Evolutionary conservation across 2,113 vertebrate genomes (phyloP).

Genomic region (Monopterus albus): DNA sequence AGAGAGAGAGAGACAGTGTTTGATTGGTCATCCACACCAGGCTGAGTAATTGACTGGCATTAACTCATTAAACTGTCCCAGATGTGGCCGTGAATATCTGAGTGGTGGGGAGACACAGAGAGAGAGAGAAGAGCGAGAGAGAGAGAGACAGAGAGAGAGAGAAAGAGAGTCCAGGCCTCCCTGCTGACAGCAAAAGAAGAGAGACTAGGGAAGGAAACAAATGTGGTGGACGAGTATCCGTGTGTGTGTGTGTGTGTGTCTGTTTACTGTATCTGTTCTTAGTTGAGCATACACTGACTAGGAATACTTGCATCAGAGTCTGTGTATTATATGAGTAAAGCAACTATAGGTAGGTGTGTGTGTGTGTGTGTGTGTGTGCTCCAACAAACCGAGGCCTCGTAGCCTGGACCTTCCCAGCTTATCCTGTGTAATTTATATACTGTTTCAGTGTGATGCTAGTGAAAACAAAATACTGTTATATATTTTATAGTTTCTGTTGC

Average conservation of each 20-base stretch:
- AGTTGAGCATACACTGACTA: neutral
- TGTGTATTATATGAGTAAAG: neutral
- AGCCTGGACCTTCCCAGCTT: conserved; percentile 22
- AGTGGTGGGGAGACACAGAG: conserved; percentile 52
- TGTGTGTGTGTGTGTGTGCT: conserved; percentile 9
- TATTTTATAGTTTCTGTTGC: conserved; percentile 1
- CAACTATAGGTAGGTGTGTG: neutral
- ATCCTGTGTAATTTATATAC: conserved; percentile 44
- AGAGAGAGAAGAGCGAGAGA: conserved; percentile 12
- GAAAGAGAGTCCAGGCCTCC: conserved; percentile 22
- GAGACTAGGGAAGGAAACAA: conserved; percentile 22
- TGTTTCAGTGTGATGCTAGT: conserved; percentile 36
- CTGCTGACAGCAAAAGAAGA: conserved; percentile 49
- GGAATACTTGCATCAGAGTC: neutral
- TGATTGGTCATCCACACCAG: conserved; percentile 74
- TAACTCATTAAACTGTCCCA: conserved; percentile 86
- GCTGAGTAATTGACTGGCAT: conserved; percentile 85
- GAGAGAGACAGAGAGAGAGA: conserved; percentile 6
- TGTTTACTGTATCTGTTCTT: conserved; percentile 23
- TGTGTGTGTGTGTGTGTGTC: conserved; percentile 6
- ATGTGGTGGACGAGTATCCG: too few species aligned
- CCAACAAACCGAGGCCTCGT: conserved; percentile 16
- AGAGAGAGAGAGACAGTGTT: conserved; percentile 52
- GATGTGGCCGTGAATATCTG: conserved; percentile 82
- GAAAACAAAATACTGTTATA: conserved; percentile 20